Evolutionary conservation across 1,140 invertebrate genomes (phyloP).

Genomic region (Pseudobourletiella spinata): DNA sequence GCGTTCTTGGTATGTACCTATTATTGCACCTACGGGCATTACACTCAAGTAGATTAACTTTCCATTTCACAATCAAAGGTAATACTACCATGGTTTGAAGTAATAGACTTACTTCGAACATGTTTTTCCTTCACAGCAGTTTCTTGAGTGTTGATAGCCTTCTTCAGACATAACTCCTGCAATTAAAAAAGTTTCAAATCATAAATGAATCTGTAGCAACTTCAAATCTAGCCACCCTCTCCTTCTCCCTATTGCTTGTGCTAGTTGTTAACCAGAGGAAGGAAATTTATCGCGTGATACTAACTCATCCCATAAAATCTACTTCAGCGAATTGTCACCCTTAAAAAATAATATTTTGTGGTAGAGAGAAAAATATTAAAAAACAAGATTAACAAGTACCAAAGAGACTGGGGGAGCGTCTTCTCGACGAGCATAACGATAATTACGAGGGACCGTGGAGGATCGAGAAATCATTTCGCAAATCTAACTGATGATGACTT

Average conservation of each 20-base stretch:
- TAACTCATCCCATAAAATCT: no score
- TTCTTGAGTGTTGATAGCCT: slow-evolving; percentile 81
- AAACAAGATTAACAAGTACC: slow-evolving; percentile 19
- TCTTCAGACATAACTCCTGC: slow-evolving; percentile 70
- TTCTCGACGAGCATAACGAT: slow-evolving; percentile 8
- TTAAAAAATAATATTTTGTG: no score
- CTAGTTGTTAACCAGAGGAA: background rate
- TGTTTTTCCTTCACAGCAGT: slow-evolving; percentile 94
- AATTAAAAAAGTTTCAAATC: slow-evolving; percentile 39
- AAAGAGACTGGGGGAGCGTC: slow-evolving; percentile 24
- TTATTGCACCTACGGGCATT: slow-evolving; percentile 63
- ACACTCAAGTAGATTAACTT: no score
- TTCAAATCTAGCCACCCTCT: no score
- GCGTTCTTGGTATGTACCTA: slow-evolving; percentile 90
- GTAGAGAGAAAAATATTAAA: no score
- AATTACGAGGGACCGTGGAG: no score
- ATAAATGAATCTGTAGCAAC: no score
- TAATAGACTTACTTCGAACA: slow-evolving; percentile 63
- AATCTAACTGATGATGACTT: no score
- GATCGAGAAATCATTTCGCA: no score
- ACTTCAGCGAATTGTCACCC: background rate
- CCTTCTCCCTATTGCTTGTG: no score
- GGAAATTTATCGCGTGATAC: background rate
- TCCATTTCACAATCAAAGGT: no score
- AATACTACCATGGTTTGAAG: no score